Evolutionary conservation across 2,888 invertebrate species (phyloP), one percentile per base, ranked within the genome.

Genomic region (Pollenia griseotomentosa): DNA sequence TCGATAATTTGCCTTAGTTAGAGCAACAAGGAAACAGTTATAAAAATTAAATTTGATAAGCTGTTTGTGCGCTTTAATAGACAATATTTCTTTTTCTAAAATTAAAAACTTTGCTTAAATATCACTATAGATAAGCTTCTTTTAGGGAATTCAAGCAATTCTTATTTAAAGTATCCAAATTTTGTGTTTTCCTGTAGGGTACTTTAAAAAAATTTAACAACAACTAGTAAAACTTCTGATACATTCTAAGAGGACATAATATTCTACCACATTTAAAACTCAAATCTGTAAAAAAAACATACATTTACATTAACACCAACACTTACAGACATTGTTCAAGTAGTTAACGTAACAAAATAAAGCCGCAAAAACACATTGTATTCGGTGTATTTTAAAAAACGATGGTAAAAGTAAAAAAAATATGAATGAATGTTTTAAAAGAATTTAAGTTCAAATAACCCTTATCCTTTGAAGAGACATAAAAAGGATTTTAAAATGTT

Each of bases 401-500:
- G 33, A 33, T 33, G 4, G 5, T 0, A 6, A 33, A 33, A 33
- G 1, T 33, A 33, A 33, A 4, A 33, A 74, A n/a, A 12, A 11
- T n/a, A 53, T 79, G 51, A 70, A 70, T 68, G 61, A 61, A 51
- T 71, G 33, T 78, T 65, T 55, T n/a, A 33, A 33, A 83, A 57
- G n/a, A 51, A 57, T 48, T 71, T 61, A 75, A 68, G 44, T 68
- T 59, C 68, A 70, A 63, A 75, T 83, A 83, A 75, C 68, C 68
- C 74, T 61, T 75, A 81, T 81, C 16, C 81, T 70, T 74, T 66
- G n/a, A 40, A 57, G 57, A n/a, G 51, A 73, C 59, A 78, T 73
- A 73, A 83, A 83, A 79, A 59, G 53, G 66, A 84, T 84, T 84
- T 78, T 42, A 65, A 83, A 79, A 79, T 79, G 51, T 84, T 65